These are phyloP conservation scores for Tricholauxania praeusta DNA, from an alignment of 2,888 invertebrate species.

Conservation along the genomic window DNA sequence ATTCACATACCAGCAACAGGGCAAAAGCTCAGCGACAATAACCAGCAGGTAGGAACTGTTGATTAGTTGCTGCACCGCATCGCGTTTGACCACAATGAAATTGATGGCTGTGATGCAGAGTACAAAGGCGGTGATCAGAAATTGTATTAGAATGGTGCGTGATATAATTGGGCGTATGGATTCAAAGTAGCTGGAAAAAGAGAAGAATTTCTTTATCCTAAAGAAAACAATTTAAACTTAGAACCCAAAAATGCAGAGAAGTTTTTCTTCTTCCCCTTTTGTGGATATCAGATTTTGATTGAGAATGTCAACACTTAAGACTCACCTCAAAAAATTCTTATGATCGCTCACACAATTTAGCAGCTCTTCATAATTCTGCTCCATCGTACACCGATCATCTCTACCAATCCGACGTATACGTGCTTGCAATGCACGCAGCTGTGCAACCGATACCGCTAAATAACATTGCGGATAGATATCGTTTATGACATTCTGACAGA, in stretches of 20 bases:
- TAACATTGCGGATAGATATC: constrained; percentile 49
- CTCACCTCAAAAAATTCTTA: constrained; percentile 49
- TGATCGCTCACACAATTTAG: constrained; percentile 49
- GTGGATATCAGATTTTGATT: background rate
- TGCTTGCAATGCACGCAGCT: constrained; percentile 45
- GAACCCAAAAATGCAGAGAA: background rate
- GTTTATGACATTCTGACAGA: constrained; percentile 44
- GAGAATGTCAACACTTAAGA: too few relatives aligned
- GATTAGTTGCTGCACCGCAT: constrained; percentile 37
- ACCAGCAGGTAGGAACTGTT: constrained; percentile 42
- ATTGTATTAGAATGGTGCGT: constrained; percentile 48
- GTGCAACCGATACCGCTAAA: constrained; percentile 47
- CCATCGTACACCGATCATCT: constrained; percentile 17
- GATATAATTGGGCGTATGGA: constrained; percentile 48
- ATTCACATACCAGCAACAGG: constrained; percentile 52
- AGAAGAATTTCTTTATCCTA: too few relatives aligned
- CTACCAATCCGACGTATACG: constrained; percentile 50
- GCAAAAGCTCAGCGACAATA: constrained; percentile 47
- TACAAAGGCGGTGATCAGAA: constrained; percentile 46
- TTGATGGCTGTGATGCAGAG: constrained; percentile 49
- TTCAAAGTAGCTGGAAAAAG: constrained; percentile 48
- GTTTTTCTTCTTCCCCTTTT: background rate
- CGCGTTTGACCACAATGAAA: constrained; percentile 42
- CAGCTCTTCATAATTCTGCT: constrained; percentile 49
- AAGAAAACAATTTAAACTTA: too few relatives aligned